phyloP scores from a whole-genome alignment of 2,113 vertebrate species.

The Sialia sialis region DNA sequence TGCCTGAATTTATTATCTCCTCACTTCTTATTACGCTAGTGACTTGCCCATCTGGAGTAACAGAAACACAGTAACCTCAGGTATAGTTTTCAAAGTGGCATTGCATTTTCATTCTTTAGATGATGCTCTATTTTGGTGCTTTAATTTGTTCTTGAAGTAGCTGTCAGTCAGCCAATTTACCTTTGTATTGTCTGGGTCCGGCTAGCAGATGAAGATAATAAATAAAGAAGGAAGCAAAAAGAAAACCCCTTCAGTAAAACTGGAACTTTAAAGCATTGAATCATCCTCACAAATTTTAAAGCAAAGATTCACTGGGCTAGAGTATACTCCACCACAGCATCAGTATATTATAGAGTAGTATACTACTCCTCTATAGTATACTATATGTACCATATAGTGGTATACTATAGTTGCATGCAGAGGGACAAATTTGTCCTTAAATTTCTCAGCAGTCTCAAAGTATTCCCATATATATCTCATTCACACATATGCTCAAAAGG shows the following conservation, averaged over 20 bases:
- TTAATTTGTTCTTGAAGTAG: not conserved
- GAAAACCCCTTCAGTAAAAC: not conserved
- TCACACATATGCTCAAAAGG: not conserved
- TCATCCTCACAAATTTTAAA: not conserved
- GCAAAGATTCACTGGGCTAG: not conserved
- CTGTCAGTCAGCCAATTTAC: not conserved
- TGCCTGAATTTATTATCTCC: conserved; percentile 11
- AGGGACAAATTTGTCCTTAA: not conserved
- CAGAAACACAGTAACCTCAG: not conserved
- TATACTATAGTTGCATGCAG: not conserved
- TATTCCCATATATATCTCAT: not conserved
- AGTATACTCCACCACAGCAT: not conserved
- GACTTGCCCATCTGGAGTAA: not conserved
- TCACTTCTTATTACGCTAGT: not conserved
- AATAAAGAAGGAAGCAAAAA: not conserved
- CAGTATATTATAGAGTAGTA: too few species aligned
- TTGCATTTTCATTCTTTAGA: not conserved
- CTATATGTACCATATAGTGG: too few species aligned
- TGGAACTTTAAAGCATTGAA: not conserved
- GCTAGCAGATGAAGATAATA: not conserved
- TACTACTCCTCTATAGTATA: too few species aligned
- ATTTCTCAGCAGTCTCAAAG: not conserved
- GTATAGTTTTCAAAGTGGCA: not conserved
- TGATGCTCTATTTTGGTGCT: not conserved
- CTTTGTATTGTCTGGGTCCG: not conserved